Base-by-base conservation (phyloP, 2,888 invertebrate genomes). In the Pristionchus exspectatus region DNA sequence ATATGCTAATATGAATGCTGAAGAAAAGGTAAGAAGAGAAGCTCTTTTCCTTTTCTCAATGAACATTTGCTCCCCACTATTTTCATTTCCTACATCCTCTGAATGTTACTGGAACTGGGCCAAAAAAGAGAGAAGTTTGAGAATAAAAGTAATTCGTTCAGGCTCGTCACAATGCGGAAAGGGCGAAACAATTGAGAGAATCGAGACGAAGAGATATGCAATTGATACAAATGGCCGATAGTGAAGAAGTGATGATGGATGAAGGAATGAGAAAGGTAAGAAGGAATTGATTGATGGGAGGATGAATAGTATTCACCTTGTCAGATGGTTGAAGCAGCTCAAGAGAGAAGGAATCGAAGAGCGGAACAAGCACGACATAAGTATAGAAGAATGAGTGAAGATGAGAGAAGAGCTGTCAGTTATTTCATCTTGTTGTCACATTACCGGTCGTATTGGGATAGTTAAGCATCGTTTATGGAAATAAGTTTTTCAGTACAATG, bases 291-390 rank as follows among this genome's bases (percentile, higher is more conserved):
- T 1, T 92, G 91, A 10, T 91, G 90, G 81, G 54, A 16, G 21
- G 27, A 9, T 27, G 69, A 4, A 30, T 12, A 14, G 5, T 72
- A 30, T 12, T 77, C 38, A 4, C 21, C 38, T 24, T 63, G 27
- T 44, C 27, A 88, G 87, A n/a, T 56, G 56, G 74, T 74, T 33
- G 87, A 74, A 44, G 74, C 33, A n/a, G 87, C 74, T 30, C 87
- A 88, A 27, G 30, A 72, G 30, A 72, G 92, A 54, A 59, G 93
- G 56, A 66, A 56, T 21, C 88, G 89, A 69, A 38, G 92, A 44
- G 93, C 93, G 2, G 91, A 91, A 77, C 92, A 92, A 81, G 93
- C 93, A 14, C 72, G 93, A 72, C 88, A 77, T 18, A 93, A 92
- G 83, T 93, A 93, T 88, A 91, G 91, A 77, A 87, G 91, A 50